Conservation (phyloP, 2,113 vertebrate species). For the Suricata suricatta region DNA sequence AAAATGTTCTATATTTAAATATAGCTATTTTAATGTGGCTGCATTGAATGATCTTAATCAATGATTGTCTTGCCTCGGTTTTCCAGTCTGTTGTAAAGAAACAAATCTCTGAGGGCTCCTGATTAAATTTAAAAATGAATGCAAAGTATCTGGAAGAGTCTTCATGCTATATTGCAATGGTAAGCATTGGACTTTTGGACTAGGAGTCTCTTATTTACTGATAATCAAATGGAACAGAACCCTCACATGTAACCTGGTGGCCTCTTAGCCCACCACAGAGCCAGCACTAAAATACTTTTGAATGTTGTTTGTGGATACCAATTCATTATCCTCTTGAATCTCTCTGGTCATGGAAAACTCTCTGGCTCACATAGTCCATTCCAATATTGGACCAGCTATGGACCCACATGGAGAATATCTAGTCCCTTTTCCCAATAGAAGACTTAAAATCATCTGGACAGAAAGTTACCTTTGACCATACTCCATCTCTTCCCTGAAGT, state of each 20-base stretch:
- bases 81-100: not conserved
- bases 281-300: not conserved
- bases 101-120: not conserved
- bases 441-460: slow-evolving; percentile 12
- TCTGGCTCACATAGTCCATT: not conserved
- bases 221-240: not conserved
- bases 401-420: not conserved
- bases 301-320: not conserved
- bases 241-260: not conserved
- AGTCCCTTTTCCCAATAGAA: not conserved
- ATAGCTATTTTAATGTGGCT: not conserved
- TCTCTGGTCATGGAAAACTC: not conserved
- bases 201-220: not conserved
- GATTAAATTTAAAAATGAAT: not conserved
- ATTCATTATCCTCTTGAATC: not conserved
- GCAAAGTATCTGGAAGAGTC: not conserved
- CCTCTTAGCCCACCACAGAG: not conserved
- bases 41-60: not conserved
- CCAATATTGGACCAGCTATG: not conserved
- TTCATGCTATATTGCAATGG: not conserved
- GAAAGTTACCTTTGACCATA: not conserved
- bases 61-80: not conserved
- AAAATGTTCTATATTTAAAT: not conserved
- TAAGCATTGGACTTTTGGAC: not conserved
- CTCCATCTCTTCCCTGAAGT: not conserved